Evolutionary conservation across 2,797 vertebrate species (phyloP), one percentile per base, ranked within the genome.

Genomic region (Ptychobarbus kaznakovi): DNA sequence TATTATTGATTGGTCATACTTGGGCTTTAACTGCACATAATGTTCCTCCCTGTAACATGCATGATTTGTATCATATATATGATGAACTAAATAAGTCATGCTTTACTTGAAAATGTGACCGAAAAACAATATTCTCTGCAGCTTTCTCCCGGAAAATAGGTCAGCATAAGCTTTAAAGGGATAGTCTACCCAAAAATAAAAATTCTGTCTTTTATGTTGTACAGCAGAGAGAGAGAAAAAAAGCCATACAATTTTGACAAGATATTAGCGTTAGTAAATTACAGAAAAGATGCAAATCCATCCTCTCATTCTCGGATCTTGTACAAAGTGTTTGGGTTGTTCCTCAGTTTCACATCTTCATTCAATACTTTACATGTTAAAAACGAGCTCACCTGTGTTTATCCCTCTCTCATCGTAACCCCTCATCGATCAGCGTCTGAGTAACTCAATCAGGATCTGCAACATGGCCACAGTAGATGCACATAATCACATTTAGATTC

Each of bases 381-480:
- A 22, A 40, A 73, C 28, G 11, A 12, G 63, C 84, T 86, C 38
- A 81, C 85, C 82, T 85, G 78, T 86, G 87, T 90, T 89, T 85
- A 92, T 84, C 75, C 76, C 13, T 38, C 53, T 82, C 38, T 89
- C 70, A 44, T 58, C 68, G 86, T 82, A 84, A 73, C 78, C 74
- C 56, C 51, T 8, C 44, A 40, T 6, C 35, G 12, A 3, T 81
- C 81, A 89, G 83, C 82, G 56, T 72, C 86, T 68, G 61, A 70
- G 63, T 51, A 42, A 51, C 2, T 85, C 83, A 80, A 87, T 77
- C 74, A 84, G 49, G 32, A 87, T 86, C 83, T 87, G 68, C 40
- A 79, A 83, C 85, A 53, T 81, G 13, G 0, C 20, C 18, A 3
- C 51, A 80, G 22, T 22, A 49, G 28, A 49, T 61, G n/a, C 18